Evolutionary conservation across 2,113 vertebrate genomes (phyloP).

Genomic region (Stegostoma tigrinum): DNA sequence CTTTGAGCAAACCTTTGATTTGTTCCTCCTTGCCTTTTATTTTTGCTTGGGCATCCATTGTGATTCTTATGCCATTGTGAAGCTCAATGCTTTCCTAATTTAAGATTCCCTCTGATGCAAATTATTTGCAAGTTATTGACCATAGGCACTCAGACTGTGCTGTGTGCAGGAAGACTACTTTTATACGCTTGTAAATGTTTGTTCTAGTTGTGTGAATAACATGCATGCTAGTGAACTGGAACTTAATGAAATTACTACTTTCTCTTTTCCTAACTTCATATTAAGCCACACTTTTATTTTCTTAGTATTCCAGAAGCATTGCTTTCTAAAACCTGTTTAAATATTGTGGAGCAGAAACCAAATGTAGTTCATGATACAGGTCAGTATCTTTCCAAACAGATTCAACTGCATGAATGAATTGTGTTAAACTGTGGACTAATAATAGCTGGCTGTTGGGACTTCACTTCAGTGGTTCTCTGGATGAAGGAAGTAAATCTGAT

Average conservation of each 20-base stretch:
- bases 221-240: neutral
- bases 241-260: neutral
- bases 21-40: neutral
- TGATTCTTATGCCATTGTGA: neutral
- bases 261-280: neutral
- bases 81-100: neutral
- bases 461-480: neutral
- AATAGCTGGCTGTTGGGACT: neutral
- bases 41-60: neutral
- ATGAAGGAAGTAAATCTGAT: neutral
- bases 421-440: constrained; percentile 1
- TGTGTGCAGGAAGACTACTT: neutral
- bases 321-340: neutral
- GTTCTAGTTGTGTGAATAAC: neutral
- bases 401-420: neutral
- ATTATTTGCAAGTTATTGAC: neutral
- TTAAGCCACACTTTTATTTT: neutral
- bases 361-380: neutral
- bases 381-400: neutral
- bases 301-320: neutral
- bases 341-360: neutral
- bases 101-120: neutral
- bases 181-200: neutral
- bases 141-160: neutral
- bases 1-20: neutral